Conservation (phyloP, 2,113 vertebrate species). For the Mastomys coucha region DNA sequence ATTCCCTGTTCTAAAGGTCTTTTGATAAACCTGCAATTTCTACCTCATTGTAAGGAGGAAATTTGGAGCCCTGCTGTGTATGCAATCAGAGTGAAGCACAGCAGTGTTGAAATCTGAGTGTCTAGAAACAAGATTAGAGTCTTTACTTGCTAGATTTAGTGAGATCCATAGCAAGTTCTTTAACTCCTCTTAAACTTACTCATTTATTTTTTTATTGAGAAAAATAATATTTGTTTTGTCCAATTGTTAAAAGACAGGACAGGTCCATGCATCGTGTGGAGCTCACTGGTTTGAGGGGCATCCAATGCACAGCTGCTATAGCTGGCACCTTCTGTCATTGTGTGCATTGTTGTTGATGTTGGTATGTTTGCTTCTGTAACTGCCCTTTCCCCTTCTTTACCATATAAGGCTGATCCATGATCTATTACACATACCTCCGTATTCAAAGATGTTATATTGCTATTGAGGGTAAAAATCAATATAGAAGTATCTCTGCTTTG, state of each 20-base stretch:
- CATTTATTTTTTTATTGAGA: neutral
- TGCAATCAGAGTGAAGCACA: neutral
- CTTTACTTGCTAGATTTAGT: neutral
- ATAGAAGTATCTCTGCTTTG: neutral
- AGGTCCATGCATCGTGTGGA: neutral
- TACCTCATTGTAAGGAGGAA: neutral
- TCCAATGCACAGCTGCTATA: neutral
- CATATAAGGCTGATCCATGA: neutral
- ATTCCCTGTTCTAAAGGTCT: neutral
- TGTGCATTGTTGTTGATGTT: neutral
- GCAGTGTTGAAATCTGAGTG: neutral
- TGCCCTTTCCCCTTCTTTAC: neutral
- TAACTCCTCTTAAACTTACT: neutral
- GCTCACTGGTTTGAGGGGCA: rapidly evolving
- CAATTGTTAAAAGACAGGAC: neutral
- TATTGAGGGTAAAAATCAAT: neutral
- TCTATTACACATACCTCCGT: neutral
- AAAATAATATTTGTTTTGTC: neutral
- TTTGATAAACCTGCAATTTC: neutral
- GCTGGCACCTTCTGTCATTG: neutral
- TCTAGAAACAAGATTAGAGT: neutral
- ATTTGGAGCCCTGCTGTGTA: neutral
- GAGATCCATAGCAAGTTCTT: neutral
- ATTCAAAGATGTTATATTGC: neutral
- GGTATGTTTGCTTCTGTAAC: neutral